A percentile compares a stretch with the other conserved stretches of the same genome.
Conservation (phyloP, 2,113 vertebrate species). For the Emberiza fucata region DNA sequence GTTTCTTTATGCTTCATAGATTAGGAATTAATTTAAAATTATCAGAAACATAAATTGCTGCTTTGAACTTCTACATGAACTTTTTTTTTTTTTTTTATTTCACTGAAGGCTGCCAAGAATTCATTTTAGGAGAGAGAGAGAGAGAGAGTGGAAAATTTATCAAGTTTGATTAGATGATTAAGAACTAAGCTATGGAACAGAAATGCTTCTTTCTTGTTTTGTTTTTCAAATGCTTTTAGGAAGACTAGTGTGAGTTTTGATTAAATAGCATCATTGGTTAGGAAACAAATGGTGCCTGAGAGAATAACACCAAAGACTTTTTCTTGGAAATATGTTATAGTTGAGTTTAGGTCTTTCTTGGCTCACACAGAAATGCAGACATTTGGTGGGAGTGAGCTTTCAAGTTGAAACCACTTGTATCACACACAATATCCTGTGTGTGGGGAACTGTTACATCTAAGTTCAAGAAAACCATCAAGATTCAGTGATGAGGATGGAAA, state of each 20-base stretch:
- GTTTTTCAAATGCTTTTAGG: constrained; percentile 67
- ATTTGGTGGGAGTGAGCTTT: constrained; percentile 60
- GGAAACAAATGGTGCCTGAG: constrained; percentile 65
- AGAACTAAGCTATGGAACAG: constrained; percentile 48
- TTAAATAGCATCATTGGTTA: constrained; percentile 63
- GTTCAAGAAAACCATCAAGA: constrained; percentile 67
- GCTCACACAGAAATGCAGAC: constrained; percentile 28
- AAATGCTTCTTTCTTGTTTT: constrained; percentile 56
- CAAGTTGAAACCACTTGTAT: constrained; percentile 41
- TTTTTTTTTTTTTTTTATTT: constrained; percentile 6
- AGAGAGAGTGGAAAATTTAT: constrained; percentile 52
- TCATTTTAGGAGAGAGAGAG: constrained; percentile 43
- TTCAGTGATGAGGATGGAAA: constrained; percentile 50
- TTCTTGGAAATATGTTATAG: constrained; percentile 63
- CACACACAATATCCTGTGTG: constrained; percentile 53
- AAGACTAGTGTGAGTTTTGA: constrained; percentile 56
- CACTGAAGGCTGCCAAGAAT: constrained; percentile 61
- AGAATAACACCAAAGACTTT: constrained; percentile 51
- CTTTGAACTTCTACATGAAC: constrained; percentile 55
- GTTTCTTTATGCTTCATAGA: constrained; percentile 38
- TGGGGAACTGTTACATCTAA: constrained; percentile 60
- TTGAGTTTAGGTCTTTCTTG: constrained; percentile 61
- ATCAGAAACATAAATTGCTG: constrained; percentile 60
- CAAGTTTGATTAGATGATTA: constrained; percentile 65
- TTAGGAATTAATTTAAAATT: constrained; percentile 67